Base-by-base conservation (phyloP, 2,113 vertebrate species). In the Siniperca knerii region DNA sequence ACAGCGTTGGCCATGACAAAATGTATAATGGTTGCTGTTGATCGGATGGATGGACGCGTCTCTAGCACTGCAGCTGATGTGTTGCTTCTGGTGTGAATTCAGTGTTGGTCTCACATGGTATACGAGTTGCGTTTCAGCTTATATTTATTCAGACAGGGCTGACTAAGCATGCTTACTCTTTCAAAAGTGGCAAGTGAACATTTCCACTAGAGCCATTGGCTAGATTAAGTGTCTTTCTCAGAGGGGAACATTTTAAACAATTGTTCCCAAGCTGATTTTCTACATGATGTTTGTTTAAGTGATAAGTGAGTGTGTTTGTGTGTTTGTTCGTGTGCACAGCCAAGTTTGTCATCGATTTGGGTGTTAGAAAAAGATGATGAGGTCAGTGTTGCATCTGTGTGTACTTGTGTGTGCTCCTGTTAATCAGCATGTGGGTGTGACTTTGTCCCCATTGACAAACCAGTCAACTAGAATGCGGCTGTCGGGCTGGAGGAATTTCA, bases 121-220 rank as follows among this genome's bases (percentile, higher is more conserved):
- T n/a, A 8, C 1, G 21, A 55, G n/a, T n/a, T 52, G 16, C 4
- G 1, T 33, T 20, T 50, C 40, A 50, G 77, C 77, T 37, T 60
- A 20, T 67, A 71, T 81, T 65, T 48, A 48, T 65, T 52, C 52
- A 72, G 33, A n/a, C 16, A 37, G 42, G 16, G 52, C 13, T 23
- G 60, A 65, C 58, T 29, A 15, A 68, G 50, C 23, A 58, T 60
- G 70, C 78, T 78, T 77, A 65, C 48, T 81, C 42, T 54, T 75
- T 78, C 6, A 4, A 35, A 61, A 60, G 50, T 65, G 52, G 18
- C 37, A 58, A 23, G 33, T 33, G 44, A 64, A 9, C 20, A 25
- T 29, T 72, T 82, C 61, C 64, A 60, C 29, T 40, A 33, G 58
- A 70, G 50, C 72, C 58, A 37, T 13, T 57, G n/a, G 12, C 8